Conservation (phyloP, 2,797 vertebrate species). For the Falco naumanni region DNA sequence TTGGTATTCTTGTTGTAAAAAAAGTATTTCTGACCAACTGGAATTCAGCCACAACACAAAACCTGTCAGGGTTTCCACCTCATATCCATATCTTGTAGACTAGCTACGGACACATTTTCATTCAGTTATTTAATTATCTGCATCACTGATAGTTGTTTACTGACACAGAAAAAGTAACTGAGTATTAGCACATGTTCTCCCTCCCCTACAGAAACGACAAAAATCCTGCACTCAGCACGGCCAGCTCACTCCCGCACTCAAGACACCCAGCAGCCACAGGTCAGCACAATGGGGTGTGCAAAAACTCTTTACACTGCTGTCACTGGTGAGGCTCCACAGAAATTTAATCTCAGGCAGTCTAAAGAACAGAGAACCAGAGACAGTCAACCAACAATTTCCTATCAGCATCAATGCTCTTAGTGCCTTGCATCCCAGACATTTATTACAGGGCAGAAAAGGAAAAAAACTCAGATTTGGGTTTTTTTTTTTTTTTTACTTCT, state of each 20-base stretch:
- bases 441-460: neutral
- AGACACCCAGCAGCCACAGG: neutral
- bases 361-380: neutral
- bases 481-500: neutral
- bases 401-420: neutral
- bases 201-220: neutral
- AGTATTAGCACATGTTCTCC: neutral
- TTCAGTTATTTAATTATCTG: neutral
- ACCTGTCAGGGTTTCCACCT: neutral
- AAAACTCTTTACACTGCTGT: neutral
- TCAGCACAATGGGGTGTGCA: neutral
- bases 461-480: neutral
- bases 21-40: neutral
- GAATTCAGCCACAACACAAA: neutral
- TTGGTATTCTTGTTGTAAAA: neutral
- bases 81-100: no score
- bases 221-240: neutral
- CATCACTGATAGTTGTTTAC: neutral
- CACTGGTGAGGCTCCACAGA: neutral
- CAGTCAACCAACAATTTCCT: neutral
- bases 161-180: neutral
- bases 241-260: neutral
- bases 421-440: neutral
- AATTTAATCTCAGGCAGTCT: slow-evolving; percentile 21
- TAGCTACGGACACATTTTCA: neutral